phyloP scores from a whole-genome alignment of 2,888 invertebrate genomes.

The Andrena fulva region DNA sequence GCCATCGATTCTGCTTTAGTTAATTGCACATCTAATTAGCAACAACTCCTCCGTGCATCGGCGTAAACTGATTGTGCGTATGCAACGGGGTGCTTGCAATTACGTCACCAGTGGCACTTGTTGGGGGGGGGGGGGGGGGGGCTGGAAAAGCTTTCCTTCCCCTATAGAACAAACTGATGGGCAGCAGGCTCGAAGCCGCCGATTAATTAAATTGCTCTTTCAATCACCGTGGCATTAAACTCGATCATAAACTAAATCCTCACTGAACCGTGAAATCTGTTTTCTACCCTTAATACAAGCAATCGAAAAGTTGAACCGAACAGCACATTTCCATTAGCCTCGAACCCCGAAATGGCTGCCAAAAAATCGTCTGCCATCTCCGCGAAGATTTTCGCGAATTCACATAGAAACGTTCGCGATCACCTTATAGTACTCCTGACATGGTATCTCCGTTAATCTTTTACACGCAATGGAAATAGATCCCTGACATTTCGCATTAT shows the following conservation, averaged over 20 bases:
- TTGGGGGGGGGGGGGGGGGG: background rate
- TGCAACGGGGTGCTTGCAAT: slow-evolving; percentile 1
- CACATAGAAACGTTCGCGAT: slow-evolving; percentile 16
- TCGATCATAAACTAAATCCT: background rate
- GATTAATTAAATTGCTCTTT: background rate
- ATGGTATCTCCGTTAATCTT: slow-evolving; percentile 60
- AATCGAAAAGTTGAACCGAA: too few species aligned
- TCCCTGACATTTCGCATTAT: slow-evolving; percentile 69
- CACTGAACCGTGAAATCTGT: background rate
- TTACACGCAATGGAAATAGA: slow-evolving; percentile 67
- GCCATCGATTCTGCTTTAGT: slow-evolving; percentile 17
- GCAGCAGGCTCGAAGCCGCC: background rate
- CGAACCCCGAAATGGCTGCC: background rate
- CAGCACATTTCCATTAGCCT: background rate
- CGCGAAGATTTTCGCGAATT: slow-evolving; percentile 3
- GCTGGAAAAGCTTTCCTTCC: background rate
- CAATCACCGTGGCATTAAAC: background rate
- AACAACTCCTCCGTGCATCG: background rate
- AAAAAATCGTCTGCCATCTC: background rate
- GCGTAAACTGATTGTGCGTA: slow-evolving; percentile 19
- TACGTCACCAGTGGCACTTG: slow-evolving; percentile 28
- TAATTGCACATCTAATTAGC: slow-evolving; percentile 45
- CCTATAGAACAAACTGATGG: background rate
- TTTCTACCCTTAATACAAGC: too few species aligned
- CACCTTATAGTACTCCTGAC: slow-evolving; percentile 47